Evolutionary conservation across 2,888 invertebrate species (phyloP), one percentile per base, ranked within the genome.

Genomic region (Melangyna quadrimaculata): DNA sequence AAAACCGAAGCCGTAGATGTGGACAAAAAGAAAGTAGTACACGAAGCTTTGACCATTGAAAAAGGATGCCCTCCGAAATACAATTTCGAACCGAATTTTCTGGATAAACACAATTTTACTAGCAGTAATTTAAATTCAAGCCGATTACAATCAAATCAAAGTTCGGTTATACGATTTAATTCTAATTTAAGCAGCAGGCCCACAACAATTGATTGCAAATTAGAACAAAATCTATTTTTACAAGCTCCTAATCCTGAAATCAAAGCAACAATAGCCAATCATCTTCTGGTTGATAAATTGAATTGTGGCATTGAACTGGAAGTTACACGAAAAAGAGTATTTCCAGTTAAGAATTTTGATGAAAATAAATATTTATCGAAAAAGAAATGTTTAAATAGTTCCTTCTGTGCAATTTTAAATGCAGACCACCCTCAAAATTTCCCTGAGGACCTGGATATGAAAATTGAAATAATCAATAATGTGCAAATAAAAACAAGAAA

Each of bases 1-100:
- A 95, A 97, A 90, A 97, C 97, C 67, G 95, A 97, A 4, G 97
- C 97, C 0, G n/a, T n/a, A n/a, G 97, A 97, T 92, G 97, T 97
- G 0, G 97, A 0, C 95, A 96, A 78, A 89, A 89, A 22, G 24
- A 32, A 83, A 65, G 59, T 40, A 65, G 59, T 40, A 29, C 55
- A 74, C 63, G 71, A 65, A 14, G 1, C 22, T 87, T 29, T 87
- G 88, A 86, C 12, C 12, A 4, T 32, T 8, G 87, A 88, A 73
- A 88, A 87, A 73, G 81, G 88, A 75, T 92, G 93, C 67, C 94
- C 95, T 24, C 96, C 96, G 10, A 95, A 96, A 92, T 95, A 96
- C 12, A 96, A 97, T 90, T 96, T 97, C 89, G 94, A 95, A 43
- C 96, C 96, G 0, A 95, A 96, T 90, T 96, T 96, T 83, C 90